phyloP scores from a whole-genome alignment of 2,113 vertebrate genomes.

The Phocoena phocoena region DNA sequence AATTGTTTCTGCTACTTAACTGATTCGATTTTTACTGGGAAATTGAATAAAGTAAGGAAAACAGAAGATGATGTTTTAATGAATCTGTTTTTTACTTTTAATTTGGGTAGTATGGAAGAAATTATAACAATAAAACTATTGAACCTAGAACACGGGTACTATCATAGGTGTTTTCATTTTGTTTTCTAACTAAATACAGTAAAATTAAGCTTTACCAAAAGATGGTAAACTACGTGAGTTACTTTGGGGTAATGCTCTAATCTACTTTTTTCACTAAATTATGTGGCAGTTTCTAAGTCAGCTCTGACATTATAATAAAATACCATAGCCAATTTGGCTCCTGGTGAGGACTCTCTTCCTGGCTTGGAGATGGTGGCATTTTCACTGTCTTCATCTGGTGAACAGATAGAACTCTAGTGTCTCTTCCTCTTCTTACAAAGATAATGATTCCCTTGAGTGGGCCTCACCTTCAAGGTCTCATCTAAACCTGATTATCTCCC shows the following conservation, averaged over 20 bases:
- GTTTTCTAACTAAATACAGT: not conserved
- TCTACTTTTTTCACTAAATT: not conserved
- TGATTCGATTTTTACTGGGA: not conserved
- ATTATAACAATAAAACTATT: not conserved
- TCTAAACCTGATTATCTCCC: not conserved
- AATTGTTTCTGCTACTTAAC: not conserved
- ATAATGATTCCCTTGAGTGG: not conserved
- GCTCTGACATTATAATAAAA: not conserved
- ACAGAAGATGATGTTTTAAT: not conserved
- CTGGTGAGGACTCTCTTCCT: not conserved
- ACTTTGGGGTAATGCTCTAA: not conserved
- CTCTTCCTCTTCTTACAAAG: not conserved
- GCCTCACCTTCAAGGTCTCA: not conserved
- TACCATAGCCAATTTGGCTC: not conserved
- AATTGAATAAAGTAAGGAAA: not conserved
- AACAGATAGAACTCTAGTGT: not conserved
- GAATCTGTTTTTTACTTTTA: not conserved
- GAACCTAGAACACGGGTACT: not conserved
- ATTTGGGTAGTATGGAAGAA: not conserved
- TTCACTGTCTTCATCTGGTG: not conserved
- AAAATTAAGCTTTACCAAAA: not conserved
- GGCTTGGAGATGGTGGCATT: not conserved
- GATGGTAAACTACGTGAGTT: not conserved
- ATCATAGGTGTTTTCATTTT: not conserved
- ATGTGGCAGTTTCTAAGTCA: not conserved